Evolutionary conservation across 2,888 invertebrate genomes (phyloP).

Genomic region (Harpagoxenus sublaevis): DNA sequence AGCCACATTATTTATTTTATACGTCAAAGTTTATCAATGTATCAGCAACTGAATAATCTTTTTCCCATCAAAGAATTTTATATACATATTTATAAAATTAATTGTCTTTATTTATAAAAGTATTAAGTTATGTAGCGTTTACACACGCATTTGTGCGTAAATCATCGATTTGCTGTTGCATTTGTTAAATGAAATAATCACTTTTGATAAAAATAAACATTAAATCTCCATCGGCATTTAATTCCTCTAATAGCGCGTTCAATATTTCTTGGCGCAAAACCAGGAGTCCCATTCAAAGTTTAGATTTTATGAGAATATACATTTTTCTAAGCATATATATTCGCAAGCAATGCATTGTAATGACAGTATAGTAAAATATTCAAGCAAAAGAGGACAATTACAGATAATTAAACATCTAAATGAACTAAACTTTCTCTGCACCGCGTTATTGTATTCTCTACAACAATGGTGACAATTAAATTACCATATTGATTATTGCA

Average conservation of each 20-base stretch:
- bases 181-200: conserved; percentile 7
- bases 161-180: neutral
- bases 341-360: neutral
- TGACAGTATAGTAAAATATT: neutral
- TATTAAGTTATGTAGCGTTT: neutral
- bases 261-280: conserved; percentile 5
- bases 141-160: neutral
- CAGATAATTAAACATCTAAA: conserved; percentile 1
- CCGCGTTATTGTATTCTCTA: neutral
- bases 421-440: neutral
- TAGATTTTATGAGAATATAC: neutral
- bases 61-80: neutral
- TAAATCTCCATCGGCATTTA: neutral
- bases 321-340: neutral
- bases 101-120: neutral
- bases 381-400: neutral
- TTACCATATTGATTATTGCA: neutral
- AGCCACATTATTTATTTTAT: neutral
- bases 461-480: neutral
- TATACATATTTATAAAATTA: neutral
- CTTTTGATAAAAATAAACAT: conserved; percentile 12
- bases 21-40: neutral
- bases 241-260: neutral
- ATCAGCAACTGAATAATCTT: neutral
- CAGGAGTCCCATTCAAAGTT: neutral